A percentile compares a stretch with the other conserved stretches of the same genome.
phyloP scores from a whole-genome alignment of 2,888 invertebrate species.

The Caenorhabditis sinica region DNA sequence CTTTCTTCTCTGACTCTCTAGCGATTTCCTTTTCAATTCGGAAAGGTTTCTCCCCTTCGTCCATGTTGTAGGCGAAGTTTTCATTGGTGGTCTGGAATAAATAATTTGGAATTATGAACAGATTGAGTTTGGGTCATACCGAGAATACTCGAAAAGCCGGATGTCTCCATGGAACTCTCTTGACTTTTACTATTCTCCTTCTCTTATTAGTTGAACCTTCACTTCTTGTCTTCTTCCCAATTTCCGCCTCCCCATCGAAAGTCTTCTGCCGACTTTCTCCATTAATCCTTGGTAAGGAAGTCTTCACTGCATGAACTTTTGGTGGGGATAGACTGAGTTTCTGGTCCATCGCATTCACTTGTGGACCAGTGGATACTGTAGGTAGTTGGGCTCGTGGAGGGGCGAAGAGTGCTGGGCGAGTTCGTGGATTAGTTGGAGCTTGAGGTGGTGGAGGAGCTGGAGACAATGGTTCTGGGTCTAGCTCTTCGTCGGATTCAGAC shows the following conservation, averaged over 20 bases:
- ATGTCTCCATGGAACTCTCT: conserved; percentile 35
- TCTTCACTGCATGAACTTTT: conserved; percentile 32
- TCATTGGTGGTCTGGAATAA: conserved; percentile 41
- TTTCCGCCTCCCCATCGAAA: conserved; percentile 14
- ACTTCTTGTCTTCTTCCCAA: conserved; percentile 34
- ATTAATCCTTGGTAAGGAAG: conserved; percentile 14
- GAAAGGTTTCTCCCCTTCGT: conserved; percentile 52
- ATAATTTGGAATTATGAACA: no score
- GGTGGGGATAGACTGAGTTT: conserved; percentile 9
- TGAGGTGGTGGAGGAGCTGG: no score
- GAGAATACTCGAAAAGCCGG: conserved; percentile 49
- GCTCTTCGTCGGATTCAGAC: neutral
- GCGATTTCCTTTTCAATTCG: conserved; percentile 60
- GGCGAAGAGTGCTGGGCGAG: conserved; percentile 26
- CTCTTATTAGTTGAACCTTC: conserved; percentile 29
- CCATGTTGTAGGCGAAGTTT: conserved; percentile 33
- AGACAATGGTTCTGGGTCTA: neutral
- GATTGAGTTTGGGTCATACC: conserved; percentile 19
- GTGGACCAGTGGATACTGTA: conserved; percentile 7
- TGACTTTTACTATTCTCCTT: conserved; percentile 41
- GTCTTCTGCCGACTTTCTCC: conserved; percentile 32
- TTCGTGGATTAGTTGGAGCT: neutral
- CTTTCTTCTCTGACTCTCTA: conserved; percentile 59
- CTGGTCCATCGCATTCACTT: neutral
- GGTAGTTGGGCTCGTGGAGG: conserved; percentile 51